Conservation (phyloP, 2,888 invertebrate species). For the Dinocampus coccinellae region DNA sequence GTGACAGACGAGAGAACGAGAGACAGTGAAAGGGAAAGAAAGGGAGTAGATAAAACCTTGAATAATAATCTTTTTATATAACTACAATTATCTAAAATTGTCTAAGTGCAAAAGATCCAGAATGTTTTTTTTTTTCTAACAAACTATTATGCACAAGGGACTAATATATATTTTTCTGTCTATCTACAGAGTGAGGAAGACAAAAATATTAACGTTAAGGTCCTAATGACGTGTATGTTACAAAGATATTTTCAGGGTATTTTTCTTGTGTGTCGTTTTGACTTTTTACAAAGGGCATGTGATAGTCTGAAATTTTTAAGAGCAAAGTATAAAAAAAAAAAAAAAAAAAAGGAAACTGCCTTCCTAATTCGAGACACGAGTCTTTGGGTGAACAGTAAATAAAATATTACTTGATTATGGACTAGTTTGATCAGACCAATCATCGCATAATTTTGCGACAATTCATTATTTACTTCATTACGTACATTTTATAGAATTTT, state of each 20-base stretch:
- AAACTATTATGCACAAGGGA: constrained; percentile 35
- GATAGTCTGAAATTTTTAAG: constrained; percentile 23
- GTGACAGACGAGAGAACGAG: not conserved
- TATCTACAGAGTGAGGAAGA: constrained; percentile 49
- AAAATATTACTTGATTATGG: not conserved
- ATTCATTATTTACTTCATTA: not conserved
- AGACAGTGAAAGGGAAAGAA: not conserved
- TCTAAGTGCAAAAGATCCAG: constrained; percentile 1
- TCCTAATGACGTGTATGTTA: constrained; percentile 36
- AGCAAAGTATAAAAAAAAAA: not conserved
- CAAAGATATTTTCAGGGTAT: constrained; percentile 55
- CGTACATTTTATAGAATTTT: not conserved
- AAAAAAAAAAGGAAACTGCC: not conserved
- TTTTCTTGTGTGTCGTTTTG: constrained; percentile 45
- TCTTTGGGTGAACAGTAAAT: constrained; percentile 1
- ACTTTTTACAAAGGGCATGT: constrained; percentile 39
- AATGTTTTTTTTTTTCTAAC: constrained; percentile 23
- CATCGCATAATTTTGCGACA: not conserved
- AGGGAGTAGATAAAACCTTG: not conserved
- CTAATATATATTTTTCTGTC: constrained; percentile 60
- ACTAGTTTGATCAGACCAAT: not conserved
- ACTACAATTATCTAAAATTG: constrained; percentile 19
- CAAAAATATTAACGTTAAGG: constrained; percentile 38
- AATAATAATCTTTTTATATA: constrained; percentile 9
- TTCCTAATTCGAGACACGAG: not conserved